Base-by-base conservation (phyloP, 2,113 vertebrate species). In the Hystrix cristata region DNA sequence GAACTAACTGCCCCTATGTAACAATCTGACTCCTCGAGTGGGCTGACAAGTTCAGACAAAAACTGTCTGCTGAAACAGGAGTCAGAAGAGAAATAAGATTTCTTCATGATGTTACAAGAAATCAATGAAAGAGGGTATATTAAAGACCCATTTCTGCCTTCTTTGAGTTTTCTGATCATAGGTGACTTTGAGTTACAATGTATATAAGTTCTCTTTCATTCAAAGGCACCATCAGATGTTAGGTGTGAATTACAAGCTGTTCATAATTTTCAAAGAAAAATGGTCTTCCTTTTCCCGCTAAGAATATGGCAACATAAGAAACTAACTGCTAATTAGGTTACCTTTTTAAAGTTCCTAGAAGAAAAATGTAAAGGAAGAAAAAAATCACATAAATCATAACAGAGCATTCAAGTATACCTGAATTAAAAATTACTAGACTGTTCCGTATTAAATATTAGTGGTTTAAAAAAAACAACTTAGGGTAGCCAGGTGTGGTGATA, bases 261-360 rank as follows among this genome's bases (percentile, higher is more conserved):
- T 93, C 43, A 15, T 0, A 23, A 13, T 53, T 86, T 87, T 65
- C 57, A 76, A 94, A 87, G 64, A 86, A 43, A 78, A 27, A 14
- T n/a, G 5, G 67, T 85, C 90, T 51, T 31, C 31, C 55, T 72
- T 72, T 87, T 88, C 23, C 27, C 87, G 13, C 34, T 83, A 71
- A 95, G 55, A 94, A 69, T 81, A 91, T 1, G 89, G 67, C 14
- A 69, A 59, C 9, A 7, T 55, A 90, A 93, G 57, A 78, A 34
- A 21, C 27, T 62, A 57, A 4, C 29, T 80, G 27, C 57, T 96
- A 21, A 92, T 21, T 90, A 83, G 55, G n/a, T 60, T 86, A 79
- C 51, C 83, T 74, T 92, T 93, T 91, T 72, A 76, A 87, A 92
- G 59, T 78, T 96, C 48, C 43, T 93, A 60, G 89, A 92, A 91